Evolutionary conservation across 2,888 invertebrate genomes (phyloP).

Genomic region (Archaeoteleia sp.): DNA sequence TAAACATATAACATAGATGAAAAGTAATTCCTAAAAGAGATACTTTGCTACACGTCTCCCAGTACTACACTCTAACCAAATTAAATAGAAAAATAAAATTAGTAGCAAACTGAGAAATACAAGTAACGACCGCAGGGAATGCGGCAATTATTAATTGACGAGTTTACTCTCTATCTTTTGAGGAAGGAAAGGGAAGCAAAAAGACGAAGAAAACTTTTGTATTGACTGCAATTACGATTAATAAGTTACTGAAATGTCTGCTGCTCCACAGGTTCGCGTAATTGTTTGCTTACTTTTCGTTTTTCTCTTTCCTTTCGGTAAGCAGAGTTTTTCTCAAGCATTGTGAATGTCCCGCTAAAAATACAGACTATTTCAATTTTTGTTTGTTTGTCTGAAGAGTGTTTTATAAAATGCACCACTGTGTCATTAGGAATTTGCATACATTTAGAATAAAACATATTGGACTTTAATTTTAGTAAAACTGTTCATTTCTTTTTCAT

Average conservation of each 20-base stretch:
- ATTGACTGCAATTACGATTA: conserved; percentile 64
- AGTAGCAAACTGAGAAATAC: conserved; percentile 47
- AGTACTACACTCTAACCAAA: conserved; percentile 49
- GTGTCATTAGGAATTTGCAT: too few relatives aligned
- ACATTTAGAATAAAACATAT: too few relatives aligned
- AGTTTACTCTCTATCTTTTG: conserved; percentile 63
- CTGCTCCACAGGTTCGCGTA: conserved; percentile 12
- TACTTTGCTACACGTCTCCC: conserved; percentile 34
- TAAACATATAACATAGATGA: too few relatives aligned
- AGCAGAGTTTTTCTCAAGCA: background rate
- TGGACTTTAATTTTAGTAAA: conserved; percentile 15
- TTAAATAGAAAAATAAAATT: conserved; percentile 59
- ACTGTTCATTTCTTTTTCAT: conserved; percentile 25
- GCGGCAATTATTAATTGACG: conserved; percentile 66
- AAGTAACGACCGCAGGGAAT: conserved; percentile 56
- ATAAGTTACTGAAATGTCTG: conserved; percentile 54
- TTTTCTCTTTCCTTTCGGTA: conserved; percentile 5
- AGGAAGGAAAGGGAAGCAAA: conserved; percentile 36
- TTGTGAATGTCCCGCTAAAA: too few relatives aligned
- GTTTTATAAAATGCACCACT: too few relatives aligned
- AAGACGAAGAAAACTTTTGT: conserved; percentile 60
- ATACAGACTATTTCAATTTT: too few relatives aligned
- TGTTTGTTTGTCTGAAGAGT: too few relatives aligned
- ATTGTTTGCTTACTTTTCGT: conserved; percentile 42
- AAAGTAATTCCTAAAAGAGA: conserved; percentile 17